Base-by-base conservation (phyloP, 2,888 invertebrate genomes). In the Pristionchus japonicus region DNA sequence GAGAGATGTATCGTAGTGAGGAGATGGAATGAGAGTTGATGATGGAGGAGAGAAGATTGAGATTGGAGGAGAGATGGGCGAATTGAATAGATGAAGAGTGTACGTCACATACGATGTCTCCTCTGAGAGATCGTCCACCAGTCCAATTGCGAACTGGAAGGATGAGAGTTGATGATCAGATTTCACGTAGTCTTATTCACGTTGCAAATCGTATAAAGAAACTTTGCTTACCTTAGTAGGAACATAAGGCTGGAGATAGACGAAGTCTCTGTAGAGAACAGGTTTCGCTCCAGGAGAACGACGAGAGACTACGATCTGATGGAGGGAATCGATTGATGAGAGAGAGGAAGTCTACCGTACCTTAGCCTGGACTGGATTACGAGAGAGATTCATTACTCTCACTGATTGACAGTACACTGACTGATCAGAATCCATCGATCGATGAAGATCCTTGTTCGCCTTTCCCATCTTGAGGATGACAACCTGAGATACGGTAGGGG, bases 11-110 rank as follows among this genome's bases (percentile, higher is more conserved):
- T 43, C 13, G 40, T 52, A 37, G 83, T 80, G 34, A 88, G 34
- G 61, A 84, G 88, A 34, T 11, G 82, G 67, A 88, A 88, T n/a
- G 86, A 77, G n/a, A 86, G 43, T 1, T 80, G 88, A 9, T 83
- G 77, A 13, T 80, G 67, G 27, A 86, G 43, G 52, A 82, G 88
- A 57, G 85, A 85, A 85, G 40, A 85, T 61, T 20, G 85, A 47
- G 43, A 85, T 47, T 23, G 61, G 85, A 64, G 85, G 85, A 64
- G 85, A 85, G n/a, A 85, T 64, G 0, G 61, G 85, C 15, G 85
- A 31, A 40, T 49, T 83, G 82, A 83, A 83, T 15, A 83, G 52
- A 83, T 83, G 82, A 20, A 86, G 86, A 57, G 43, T 49, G n/a
- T 70, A 86, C 0, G 86, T 86, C 6, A 70, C 70, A 34, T 57